Evolutionary conservation across 2,797 vertebrate species (phyloP).

Genomic region (Iguana delicatissima): DNA sequence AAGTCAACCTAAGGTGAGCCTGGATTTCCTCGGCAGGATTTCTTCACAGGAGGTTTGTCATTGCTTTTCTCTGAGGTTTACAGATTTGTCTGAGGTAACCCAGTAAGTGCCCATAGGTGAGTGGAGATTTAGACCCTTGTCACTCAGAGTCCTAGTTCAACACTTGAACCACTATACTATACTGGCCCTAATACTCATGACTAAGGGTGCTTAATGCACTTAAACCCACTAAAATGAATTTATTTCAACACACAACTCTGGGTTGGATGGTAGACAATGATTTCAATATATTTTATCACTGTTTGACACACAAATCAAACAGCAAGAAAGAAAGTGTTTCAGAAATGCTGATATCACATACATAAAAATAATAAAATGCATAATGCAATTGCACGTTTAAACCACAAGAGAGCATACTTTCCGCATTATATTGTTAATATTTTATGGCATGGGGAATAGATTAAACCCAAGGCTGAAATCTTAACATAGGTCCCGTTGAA

Average conservation of each 20-base stretch:
- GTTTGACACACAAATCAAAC: fast-evolving
- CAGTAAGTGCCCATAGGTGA: no score
- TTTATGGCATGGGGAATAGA: not conserved
- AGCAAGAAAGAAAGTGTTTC: conserved; percentile 8
- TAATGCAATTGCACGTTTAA: conserved; percentile 59
- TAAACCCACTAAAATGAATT: not conserved
- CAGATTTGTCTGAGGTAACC: no score
- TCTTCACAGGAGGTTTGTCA: no score
- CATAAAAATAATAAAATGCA: not conserved
- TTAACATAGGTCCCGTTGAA: not conserved
- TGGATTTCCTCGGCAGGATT: no score
- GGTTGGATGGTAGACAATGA: not conserved
- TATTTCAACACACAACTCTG: not conserved
- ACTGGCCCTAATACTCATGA: not conserved
- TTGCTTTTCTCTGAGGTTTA: no score
- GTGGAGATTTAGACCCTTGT: no score
- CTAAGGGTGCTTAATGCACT: not conserved
- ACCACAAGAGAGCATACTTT: conserved; percentile 71
- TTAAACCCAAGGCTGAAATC: not conserved
- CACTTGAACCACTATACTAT: no score
- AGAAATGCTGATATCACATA: not conserved
- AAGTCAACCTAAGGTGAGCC: no score
- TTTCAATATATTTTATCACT: not conserved
- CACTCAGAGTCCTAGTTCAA: no score
- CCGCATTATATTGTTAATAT: conserved; percentile 47